Base-by-base conservation (phyloP, 2,888 invertebrate genomes). In the Cataglyphis livida region DNA sequence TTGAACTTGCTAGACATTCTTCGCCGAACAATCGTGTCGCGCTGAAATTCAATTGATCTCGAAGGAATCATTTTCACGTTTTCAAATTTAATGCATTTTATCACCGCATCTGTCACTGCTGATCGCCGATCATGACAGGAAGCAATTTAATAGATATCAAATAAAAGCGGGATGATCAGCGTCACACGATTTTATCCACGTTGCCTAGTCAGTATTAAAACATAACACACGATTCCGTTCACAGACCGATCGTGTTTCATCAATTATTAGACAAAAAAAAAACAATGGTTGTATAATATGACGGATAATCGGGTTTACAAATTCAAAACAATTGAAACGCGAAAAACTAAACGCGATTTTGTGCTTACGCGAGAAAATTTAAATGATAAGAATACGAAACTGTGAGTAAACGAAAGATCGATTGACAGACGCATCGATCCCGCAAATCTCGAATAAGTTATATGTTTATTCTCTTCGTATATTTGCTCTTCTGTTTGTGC, bases 361-460 rank as follows among this genome's bases (percentile, higher is more conserved):
- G 15, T 12, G 1, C n/a, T 51, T 62, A 7, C 3, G 18, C 12
- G 15, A 15, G 21, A 38, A 38, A 38, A 38, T 35, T 57, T 18
- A 10, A 48, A 59, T 70, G 10, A 3, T 7, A 54, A 79, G 41
- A 21, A 57, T 4, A 2, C 18, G 48, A 68, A 57, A 7, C 6
- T 6, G 35, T 12, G 12, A 44, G 21, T 32, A 59, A 68, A 44
- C 35, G 9, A 28, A 10, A 51, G 44, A 68, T 78, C 70, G 70
- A 41, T 32, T 51, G 54, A 15, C 54, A 65, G 7, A 9, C 18
- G n/a, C 28, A 21, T 54, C 41, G 76, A 54, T 76, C 57, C 41
- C 57, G 15, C 21, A 9, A 54, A 12, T 41, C 1, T 15, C 6
- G 21, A 44, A 44, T 78, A 59, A 78, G 44, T 70, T 68, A 78